phyloP scores from a whole-genome alignment of 2,113 vertebrate species.

The Motacilla tschutschensis region DNA sequence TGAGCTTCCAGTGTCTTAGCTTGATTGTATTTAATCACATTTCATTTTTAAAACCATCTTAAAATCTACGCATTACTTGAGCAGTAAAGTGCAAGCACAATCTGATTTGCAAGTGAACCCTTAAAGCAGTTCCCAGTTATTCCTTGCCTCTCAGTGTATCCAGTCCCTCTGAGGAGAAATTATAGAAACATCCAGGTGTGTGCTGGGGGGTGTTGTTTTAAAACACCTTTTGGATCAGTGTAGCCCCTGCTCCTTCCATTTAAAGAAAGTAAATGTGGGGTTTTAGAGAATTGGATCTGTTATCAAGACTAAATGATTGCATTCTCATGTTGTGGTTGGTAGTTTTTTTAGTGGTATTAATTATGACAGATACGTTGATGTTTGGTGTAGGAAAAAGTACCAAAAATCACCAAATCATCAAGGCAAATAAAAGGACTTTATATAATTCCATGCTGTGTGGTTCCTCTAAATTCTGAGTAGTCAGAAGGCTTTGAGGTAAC shows the following conservation, averaged over 20 bases:
- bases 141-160: background rate
- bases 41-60: background rate
- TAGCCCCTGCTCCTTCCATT: background rate
- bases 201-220: background rate
- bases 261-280: background rate
- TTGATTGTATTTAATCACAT: background rate
- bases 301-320: background rate
- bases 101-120: background rate
- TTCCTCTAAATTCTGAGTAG: background rate
- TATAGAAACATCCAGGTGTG: background rate
- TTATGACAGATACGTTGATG: accelerated
- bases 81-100: background rate
- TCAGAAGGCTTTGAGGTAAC: background rate
- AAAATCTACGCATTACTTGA: background rate
- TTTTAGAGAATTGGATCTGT: background rate
- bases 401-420: background rate
- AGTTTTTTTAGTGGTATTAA: background rate
- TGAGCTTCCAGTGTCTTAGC: background rate
- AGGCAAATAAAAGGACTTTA: background rate
- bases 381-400: background rate
- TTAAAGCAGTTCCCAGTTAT: background rate
- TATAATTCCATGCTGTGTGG: background rate
- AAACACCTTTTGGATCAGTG: background rate
- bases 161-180: background rate
- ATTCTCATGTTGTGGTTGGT: background rate